Evolutionary conservation across 2,797 vertebrate genomes (phyloP).

Genomic region (Neosilurus hyrtlii): DNA sequence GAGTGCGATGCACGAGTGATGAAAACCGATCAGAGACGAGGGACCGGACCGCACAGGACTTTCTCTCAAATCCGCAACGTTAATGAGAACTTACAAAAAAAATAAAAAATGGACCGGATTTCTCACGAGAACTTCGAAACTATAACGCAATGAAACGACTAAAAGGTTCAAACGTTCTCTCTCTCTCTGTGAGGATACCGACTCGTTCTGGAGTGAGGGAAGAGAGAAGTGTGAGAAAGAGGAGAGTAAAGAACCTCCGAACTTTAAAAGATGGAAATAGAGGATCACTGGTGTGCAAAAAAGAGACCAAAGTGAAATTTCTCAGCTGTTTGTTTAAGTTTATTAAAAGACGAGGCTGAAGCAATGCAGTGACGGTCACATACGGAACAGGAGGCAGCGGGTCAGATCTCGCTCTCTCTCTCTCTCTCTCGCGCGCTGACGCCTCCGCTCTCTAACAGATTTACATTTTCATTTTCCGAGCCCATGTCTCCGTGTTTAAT

Average conservation of each 20-base stretch:
- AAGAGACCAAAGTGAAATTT: conserved; percentile 56
- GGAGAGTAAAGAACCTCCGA: conserved; percentile 41
- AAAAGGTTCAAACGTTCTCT: not conserved
- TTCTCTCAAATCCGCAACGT: conserved; percentile 60
- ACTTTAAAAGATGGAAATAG: conserved; percentile 63
- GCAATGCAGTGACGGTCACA: conserved; percentile 65
- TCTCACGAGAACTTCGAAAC: not conserved
- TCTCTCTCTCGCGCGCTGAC: conserved; percentile 49
- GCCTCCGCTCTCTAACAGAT: conserved; percentile 58
- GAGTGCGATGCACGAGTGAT: conserved; percentile 60
- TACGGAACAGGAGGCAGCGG: conserved; percentile 60
- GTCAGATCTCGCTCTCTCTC: conserved; percentile 44
- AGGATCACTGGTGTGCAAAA: conserved; percentile 58
- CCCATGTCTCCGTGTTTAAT: conserved; percentile 71
- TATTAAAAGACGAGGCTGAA: conserved; percentile 64
- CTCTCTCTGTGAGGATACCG: not conserved
- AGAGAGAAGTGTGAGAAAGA: not conserved
- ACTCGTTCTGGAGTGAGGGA: not conserved
- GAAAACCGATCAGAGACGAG: conserved; percentile 61
- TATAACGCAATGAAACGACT: not conserved
- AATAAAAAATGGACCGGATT: not conserved
- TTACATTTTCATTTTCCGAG: conserved; percentile 75
- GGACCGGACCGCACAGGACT: conserved; percentile 61
- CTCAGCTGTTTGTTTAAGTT: conserved; percentile 66
- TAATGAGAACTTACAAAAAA: conserved; percentile 56